Percentiles rank a stretch among this genome's conserved stretches.
These are phyloP conservation scores for Rugalucina vietnamica DNA, from an alignment of 2,888 invertebrate genomes.

Conservation along the genomic window DNA sequence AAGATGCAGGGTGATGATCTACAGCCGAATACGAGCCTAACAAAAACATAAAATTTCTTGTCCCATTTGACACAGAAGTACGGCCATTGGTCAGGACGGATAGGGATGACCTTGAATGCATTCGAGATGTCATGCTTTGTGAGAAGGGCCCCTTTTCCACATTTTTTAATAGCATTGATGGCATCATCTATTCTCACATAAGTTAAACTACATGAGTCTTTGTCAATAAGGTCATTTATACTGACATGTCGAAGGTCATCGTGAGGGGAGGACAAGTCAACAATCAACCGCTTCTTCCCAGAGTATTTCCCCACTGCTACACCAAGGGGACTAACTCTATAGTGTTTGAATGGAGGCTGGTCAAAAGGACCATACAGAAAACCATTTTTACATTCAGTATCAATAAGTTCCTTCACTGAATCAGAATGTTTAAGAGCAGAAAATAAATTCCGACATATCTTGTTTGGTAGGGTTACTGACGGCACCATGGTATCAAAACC, in stretches of 20 bases:
- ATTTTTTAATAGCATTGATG: constrained; percentile 34
- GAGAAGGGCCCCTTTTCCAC: constrained; percentile 15
- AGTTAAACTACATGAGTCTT: too few relatives aligned
- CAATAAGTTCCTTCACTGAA: too few relatives aligned
- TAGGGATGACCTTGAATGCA: constrained; percentile 51
- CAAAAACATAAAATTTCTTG: constrained; percentile 37
- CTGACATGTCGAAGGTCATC: too few relatives aligned
- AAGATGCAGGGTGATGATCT: constrained; percentile 49
- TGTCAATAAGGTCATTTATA: constrained; percentile 42
- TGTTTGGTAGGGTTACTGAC: background rate
- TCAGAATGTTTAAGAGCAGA: constrained; percentile 37
- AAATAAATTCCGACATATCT: constrained; percentile 24
- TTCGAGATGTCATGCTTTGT: constrained; percentile 52
- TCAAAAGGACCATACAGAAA: too few relatives aligned
- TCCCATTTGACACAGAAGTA: constrained; percentile 47
- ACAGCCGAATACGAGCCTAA: constrained; percentile 43
- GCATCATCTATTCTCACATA: constrained; percentile 61
- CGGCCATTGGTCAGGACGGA: constrained; percentile 38
- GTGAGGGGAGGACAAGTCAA: too few relatives aligned
- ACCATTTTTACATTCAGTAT: too few relatives aligned
- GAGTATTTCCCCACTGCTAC: too few relatives aligned
- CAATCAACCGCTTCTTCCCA: too few relatives aligned
- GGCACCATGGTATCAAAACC: background rate
- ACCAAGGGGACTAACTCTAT: too few relatives aligned
- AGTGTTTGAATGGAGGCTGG: too few relatives aligned